phyloP scores from a whole-genome alignment of 2,113 vertebrate species.

The Todiramphus saurophagus region DNA sequence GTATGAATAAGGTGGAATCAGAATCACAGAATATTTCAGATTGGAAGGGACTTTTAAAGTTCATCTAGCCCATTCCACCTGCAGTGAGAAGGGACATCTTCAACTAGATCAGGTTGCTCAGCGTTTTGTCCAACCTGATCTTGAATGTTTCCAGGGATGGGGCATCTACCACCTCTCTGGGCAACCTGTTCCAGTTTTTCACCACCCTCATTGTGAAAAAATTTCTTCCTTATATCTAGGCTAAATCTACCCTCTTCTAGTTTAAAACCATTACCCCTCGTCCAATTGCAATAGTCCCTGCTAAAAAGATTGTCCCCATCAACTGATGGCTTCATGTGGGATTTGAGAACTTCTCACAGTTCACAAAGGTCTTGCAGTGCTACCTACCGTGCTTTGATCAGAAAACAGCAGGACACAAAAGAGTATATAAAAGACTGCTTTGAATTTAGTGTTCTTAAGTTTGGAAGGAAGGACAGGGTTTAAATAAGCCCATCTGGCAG shows the following conservation, averaged over 20 bases:
- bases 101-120: background rate
- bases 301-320: background rate
- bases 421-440: background rate
- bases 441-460: background rate
- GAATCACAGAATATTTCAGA: background rate
- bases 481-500: background rate
- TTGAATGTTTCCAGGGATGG: background rate
- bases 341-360: background rate
- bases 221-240: background rate
- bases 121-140: background rate
- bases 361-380: accelerated
- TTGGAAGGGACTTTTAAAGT: background rate
- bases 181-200: background rate
- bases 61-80: background rate
- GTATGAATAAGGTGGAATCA: background rate
- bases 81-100: background rate
- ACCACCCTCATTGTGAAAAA: background rate
- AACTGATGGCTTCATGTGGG: accelerated
- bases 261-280: background rate
- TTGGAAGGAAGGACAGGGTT: background rate
- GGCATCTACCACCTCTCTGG: background rate
- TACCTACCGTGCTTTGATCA: background rate
- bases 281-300: background rate
- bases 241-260: too few relatives aligned
- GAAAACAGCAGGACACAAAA: background rate